Percentiles rank a stretch among this genome's conserved stretches.
phyloP scores from a whole-genome alignment of 2,797 vertebrate species.

The Macrochelys suwanniensis region DNA sequence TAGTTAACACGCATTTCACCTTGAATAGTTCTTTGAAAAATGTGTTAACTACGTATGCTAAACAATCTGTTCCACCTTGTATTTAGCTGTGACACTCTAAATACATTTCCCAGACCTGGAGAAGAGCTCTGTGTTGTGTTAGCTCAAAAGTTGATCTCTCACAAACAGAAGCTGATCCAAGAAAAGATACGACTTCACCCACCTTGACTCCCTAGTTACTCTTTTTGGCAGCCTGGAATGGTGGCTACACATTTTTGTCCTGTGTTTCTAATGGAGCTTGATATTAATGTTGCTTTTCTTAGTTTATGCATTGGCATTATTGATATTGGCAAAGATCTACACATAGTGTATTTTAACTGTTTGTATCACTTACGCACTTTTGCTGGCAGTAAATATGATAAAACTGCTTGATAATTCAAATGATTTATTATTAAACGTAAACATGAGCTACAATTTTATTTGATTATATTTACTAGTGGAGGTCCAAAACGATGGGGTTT shows the following conservation, averaged over 20 bases:
- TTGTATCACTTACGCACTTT: neutral
- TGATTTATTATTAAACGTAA: constrained; percentile 18
- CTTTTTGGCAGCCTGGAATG: neutral
- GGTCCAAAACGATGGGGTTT: neutral
- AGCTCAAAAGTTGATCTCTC: no score
- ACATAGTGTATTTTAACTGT: neutral
- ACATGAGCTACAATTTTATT: neutral
- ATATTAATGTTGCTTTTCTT: neutral
- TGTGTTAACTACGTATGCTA: neutral
- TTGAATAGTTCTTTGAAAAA: neutral
- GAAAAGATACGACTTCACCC: no score
- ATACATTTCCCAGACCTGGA: no score
- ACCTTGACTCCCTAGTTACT: no score
- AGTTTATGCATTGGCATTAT: neutral
- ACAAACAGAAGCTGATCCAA: no score
- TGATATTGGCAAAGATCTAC: neutral
- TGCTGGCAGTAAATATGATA: neutral
- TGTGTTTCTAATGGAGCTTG: neutral
- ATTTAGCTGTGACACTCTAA: no score
- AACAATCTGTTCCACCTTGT: no score
- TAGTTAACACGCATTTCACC: neutral
- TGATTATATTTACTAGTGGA: neutral
- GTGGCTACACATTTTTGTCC: neutral
- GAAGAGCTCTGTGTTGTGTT: no score
- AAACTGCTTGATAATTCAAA: constrained; percentile 27